These are phyloP conservation scores for Clangula hyemalis DNA, from an alignment of 2,797 vertebrate genomes.

Conservation along the genomic window DNA sequence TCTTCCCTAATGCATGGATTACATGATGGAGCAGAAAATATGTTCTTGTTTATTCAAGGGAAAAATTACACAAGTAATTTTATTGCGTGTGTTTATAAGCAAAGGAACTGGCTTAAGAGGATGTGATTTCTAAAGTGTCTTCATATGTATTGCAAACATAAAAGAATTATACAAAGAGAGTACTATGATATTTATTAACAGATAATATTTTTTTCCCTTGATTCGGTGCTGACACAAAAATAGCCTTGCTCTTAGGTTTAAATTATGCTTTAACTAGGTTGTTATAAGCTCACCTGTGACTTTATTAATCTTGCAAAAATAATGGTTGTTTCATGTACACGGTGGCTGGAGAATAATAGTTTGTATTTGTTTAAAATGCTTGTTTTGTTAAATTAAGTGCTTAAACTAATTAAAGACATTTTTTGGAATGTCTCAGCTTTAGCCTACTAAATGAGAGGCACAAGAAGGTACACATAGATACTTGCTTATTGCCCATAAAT, in stretches of 20 bases:
- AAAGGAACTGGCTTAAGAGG: not conserved
- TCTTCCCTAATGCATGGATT: not conserved
- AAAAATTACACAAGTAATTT: not conserved
- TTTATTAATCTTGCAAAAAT: constrained; percentile 31
- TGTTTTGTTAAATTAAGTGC: constrained; percentile 38
- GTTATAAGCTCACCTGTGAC: constrained; percentile 21
- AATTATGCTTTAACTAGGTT: not conserved
- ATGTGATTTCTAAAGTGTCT: not conserved
- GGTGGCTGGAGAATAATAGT: not conserved
- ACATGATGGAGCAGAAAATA: not conserved
- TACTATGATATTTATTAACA: not conserved
- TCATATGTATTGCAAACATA: not conserved
- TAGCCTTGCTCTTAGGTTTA: not conserved
- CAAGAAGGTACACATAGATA: not conserved
- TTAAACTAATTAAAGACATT: constrained; percentile 17
- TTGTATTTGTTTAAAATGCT: not conserved
- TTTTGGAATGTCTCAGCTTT: constrained; percentile 3
- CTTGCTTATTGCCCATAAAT: constrained; percentile 47
- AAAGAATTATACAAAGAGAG: not conserved
- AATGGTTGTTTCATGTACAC: not conserved
- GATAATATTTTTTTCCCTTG: not conserved
- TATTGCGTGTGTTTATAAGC: not conserved
- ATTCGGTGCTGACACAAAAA: not conserved
- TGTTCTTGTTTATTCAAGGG: not conserved
- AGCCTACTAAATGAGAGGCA: not conserved